Conservation (phyloP, 2,888 invertebrate genomes). For the Theretra japonica region DNA sequence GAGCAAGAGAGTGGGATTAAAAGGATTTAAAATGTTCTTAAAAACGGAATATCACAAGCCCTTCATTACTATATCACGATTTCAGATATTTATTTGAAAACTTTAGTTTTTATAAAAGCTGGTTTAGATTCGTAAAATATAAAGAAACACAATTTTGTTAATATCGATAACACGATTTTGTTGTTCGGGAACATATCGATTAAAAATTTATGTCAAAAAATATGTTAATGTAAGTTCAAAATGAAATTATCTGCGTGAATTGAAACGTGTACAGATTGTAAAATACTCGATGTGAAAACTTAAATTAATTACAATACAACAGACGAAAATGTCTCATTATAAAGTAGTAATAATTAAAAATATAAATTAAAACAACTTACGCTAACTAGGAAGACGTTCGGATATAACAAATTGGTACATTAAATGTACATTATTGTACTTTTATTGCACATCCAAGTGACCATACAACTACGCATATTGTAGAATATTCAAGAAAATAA, state of each 20-base stretch:
- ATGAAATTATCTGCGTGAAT: background rate
- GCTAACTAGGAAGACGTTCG: constrained; percentile 40
- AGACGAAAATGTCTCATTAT: constrained; percentile 22
- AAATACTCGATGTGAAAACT: background rate
- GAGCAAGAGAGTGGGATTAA: too few relatives aligned
- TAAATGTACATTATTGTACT: constrained; percentile 32
- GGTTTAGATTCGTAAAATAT: too few relatives aligned
- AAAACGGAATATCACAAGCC: too few relatives aligned
- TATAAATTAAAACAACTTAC: constrained; percentile 42
- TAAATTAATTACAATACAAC: background rate
- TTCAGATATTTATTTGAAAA: too few relatives aligned
- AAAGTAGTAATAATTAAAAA: constrained; percentile 28
- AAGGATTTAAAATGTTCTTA: too few relatives aligned
- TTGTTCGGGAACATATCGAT: background rate
- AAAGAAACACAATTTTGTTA: too few relatives aligned
- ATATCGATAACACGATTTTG: too few relatives aligned
- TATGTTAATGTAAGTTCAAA: background rate
- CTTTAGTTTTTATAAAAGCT: too few relatives aligned
- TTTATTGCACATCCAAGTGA: constrained; percentile 23
- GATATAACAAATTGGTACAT: constrained; percentile 45
- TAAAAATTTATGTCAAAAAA: background rate
- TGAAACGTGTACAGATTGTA: constrained; percentile 1
- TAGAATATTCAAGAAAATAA: background rate
- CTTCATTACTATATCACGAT: too few relatives aligned
- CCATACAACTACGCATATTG: background rate